Base-by-base conservation (phyloP, 2,797 vertebrate genomes). In the Prionace glauca region DNA sequence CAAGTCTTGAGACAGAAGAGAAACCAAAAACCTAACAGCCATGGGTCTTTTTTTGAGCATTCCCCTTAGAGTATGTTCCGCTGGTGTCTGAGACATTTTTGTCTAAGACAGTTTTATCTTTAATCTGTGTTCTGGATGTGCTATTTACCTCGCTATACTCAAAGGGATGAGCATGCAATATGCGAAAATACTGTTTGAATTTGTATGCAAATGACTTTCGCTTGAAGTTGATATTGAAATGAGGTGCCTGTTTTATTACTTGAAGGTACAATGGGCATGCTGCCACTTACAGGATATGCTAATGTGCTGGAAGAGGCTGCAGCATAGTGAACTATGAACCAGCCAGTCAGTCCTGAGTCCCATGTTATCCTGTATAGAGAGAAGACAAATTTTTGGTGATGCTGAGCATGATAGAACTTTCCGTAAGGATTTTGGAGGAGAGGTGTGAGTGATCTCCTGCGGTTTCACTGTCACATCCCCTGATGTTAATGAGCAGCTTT, bases 101-200 rank as follows among this genome's bases (percentile, higher is more conserved):
- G 26, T 62, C 87, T 90, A 32, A 62, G 50, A 88, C 50, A 32
- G 86, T 60, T 32, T 56, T 62, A 90, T 65, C 29, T 62, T 90
- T n/a, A 56, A 90, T 29, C 87, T 90, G 60, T 90, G 87, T n/a
- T 90, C 29, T 20, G 60, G 29, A 90, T 60, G 29, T 90, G 29
- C 87, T 90, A n/a, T 90, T 29, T 56, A 84, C 81, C 41, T 45
- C 86, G 60, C 0, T 88, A 88, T 88, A 56, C 26, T 90, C 87
- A 65, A 90, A 90, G 87, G 87, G 87, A 62, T 90, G 50, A 88
- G 86, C 86, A 88, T 88, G 87, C 29, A 65, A 62, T 90, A 62
- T 65, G 60, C 81, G 20, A 84, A 84, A 24, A 45, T 45, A 84
- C 87, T 65, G 87, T 90, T 90, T 90, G 87, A 29, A 90, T 60